Evolutionary conservation across 1,140 invertebrate species (phyloP).

Genomic region (Papilio helenus): DNA sequence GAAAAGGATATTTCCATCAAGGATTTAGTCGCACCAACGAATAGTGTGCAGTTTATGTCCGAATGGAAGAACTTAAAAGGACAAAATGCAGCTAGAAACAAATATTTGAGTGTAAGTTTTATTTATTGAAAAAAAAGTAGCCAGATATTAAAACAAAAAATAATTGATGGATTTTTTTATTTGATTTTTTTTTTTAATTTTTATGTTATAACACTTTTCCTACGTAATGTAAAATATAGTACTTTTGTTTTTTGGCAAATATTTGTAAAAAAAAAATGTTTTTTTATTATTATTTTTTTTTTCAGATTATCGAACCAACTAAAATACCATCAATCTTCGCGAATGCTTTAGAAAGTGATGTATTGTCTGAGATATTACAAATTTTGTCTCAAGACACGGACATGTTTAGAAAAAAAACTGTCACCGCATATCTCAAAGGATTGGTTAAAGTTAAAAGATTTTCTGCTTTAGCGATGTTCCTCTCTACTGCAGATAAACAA

Average conservation of each 20-base stretch:
- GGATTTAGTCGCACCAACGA: constrained; percentile 79
- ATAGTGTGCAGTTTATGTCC: constrained; percentile 84
- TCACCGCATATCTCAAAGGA: constrained; percentile 56
- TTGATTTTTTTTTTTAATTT: too few species aligned
- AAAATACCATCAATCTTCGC: constrained; percentile 84
- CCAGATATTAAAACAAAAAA: too few species aligned
- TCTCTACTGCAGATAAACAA: constrained; percentile 60
- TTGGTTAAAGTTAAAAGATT: constrained; percentile 63
- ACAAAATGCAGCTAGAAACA: constrained; percentile 55
- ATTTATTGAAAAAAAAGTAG: constrained; percentile 10
- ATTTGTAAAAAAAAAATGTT: too few species aligned
- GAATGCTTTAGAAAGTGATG: constrained; percentile 84
- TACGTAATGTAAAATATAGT: too few species aligned
- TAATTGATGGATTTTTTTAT: background rate
- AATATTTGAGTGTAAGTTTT: constrained; percentile 75
- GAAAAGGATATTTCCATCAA: constrained; percentile 41
- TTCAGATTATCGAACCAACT: constrained; percentile 82
- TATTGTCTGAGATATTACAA: constrained; percentile 83
- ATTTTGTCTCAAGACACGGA: constrained; percentile 65
- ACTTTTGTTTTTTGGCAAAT: too few species aligned
- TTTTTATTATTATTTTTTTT: constrained; percentile 25
- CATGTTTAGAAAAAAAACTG: constrained; percentile 54
- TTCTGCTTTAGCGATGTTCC: constrained; percentile 69
- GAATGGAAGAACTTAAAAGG: constrained; percentile 81
- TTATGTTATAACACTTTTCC: too few species aligned